Conservation (phyloP, 2,888 invertebrate species). For the Melinopterus prodromus region DNA sequence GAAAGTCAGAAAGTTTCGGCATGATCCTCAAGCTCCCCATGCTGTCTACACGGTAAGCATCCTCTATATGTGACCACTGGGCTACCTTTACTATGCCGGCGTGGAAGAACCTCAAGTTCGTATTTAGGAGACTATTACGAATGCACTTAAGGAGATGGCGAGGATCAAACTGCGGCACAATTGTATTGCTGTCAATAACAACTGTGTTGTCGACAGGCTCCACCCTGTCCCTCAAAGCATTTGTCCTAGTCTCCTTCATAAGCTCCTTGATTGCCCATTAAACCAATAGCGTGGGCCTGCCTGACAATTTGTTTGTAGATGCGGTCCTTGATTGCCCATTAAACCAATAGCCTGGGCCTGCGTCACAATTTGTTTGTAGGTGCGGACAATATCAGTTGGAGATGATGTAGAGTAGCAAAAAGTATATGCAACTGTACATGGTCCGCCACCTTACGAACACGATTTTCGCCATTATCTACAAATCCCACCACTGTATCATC, state of each 20-base stretch:
- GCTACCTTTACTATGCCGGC: slow-evolving; percentile 14
- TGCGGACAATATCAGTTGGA: slow-evolving; percentile 34
- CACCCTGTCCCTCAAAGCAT: slow-evolving; percentile 12
- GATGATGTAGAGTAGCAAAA: slow-evolving; percentile 30
- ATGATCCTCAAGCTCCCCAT: slow-evolving; percentile 22
- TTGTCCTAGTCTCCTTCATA: slow-evolving; percentile 20
- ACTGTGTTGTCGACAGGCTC: slow-evolving; percentile 13
- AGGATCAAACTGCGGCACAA: slow-evolving; percentile 30
- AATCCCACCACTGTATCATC: slow-evolving; percentile 30
- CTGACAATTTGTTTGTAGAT: slow-evolving; percentile 4
- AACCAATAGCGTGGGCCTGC: slow-evolving; percentile 32
- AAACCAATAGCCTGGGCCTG: too few relatives aligned
- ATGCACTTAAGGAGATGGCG: slow-evolving; percentile 34
- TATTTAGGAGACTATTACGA: slow-evolving; percentile 27
- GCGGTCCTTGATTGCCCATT: slow-evolving; percentile 35
- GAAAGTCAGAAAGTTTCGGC: slow-evolving; percentile 27
- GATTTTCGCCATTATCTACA: slow-evolving; percentile 27
- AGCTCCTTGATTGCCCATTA: slow-evolving; percentile 36
- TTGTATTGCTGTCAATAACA: slow-evolving; percentile 22
- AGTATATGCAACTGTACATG: slow-evolving; percentile 35
- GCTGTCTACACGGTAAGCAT: slow-evolving; percentile 29
- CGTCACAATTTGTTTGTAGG: slow-evolving; percentile 6
- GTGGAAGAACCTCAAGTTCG: slow-evolving; percentile 5
- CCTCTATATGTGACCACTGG: slow-evolving; percentile 28
- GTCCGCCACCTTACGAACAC: slow-evolving; percentile 33